Evolutionary conservation across 2,888 invertebrate species (phyloP).

Genomic region (Polyploca ridens): DNA sequence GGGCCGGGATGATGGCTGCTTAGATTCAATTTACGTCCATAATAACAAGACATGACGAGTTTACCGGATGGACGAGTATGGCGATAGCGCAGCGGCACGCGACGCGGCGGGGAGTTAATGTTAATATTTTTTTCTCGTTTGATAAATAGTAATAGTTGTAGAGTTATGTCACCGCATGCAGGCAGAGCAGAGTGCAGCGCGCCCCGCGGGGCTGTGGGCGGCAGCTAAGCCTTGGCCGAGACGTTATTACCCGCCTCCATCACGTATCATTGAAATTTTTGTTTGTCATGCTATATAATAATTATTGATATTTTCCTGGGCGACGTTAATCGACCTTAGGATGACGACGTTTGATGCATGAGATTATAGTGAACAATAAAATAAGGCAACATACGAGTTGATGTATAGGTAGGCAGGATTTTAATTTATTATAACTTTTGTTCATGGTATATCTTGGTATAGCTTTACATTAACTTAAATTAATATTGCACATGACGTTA

Average conservation of each 20-base stretch:
- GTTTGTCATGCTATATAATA: slow-evolving; percentile 74
- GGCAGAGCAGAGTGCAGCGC: slow-evolving; percentile 37
- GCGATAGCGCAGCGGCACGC: slow-evolving; percentile 67
- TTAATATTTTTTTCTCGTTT: slow-evolving; percentile 66
- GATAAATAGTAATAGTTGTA: slow-evolving; percentile 75
- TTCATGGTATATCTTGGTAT: too few species aligned
- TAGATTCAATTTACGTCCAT: slow-evolving; percentile 68
- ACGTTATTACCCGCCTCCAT: slow-evolving; percentile 64
- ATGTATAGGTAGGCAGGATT: not conserved
- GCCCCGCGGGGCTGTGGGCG: slow-evolving; percentile 59
- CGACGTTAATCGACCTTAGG: slow-evolving; percentile 34
- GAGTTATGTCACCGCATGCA: slow-evolving; percentile 68
- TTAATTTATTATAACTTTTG: too few species aligned
- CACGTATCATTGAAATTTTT: slow-evolving; percentile 72
- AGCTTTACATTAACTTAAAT: too few species aligned
- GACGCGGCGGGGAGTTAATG: slow-evolving; percentile 72
- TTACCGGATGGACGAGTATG: slow-evolving; percentile 63
- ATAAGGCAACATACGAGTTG: not conserved
- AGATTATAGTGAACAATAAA: slow-evolving; percentile 5
- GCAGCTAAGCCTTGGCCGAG: slow-evolving; percentile 44
- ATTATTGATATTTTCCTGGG: slow-evolving; percentile 59
- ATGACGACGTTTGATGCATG: slow-evolving; percentile 15
- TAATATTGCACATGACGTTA: too few species aligned
- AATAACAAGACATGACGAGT: slow-evolving; percentile 55
- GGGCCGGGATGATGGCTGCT: slow-evolving; percentile 47